These are phyloP conservation scores for Solenodon paradoxus DNA, from an alignment of 2,113 vertebrate species.

Conservation along the genomic window DNA sequence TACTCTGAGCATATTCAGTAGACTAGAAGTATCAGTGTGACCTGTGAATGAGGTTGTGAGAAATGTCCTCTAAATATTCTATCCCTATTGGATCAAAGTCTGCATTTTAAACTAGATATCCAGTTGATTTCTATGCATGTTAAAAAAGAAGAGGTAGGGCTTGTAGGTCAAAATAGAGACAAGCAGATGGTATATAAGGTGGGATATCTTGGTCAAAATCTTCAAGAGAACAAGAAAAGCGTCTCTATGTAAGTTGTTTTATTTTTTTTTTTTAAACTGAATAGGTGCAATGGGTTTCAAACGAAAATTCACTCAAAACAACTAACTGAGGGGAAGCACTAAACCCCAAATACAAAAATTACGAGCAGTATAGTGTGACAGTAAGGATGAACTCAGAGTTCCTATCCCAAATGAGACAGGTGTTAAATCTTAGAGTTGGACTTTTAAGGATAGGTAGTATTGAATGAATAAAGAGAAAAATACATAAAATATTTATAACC, in stretches of 20 bases:
- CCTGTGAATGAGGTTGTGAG: background rate
- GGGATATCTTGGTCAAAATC: background rate
- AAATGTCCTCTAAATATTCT: background rate
- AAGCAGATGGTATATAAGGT: background rate
- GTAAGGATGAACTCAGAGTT: background rate
- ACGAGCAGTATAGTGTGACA: background rate
- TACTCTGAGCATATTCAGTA: background rate
- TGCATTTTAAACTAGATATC: background rate
- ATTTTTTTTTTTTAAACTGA: background rate
- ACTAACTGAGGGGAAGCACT: background rate
- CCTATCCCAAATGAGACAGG: background rate
- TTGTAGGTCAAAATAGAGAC: background rate
- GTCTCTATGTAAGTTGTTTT: background rate
- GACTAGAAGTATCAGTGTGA: background rate
- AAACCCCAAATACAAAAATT: background rate
- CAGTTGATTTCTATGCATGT: background rate
- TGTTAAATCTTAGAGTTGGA: background rate
- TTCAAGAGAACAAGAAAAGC: background rate
- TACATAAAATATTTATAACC: background rate
- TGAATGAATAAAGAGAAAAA: background rate
- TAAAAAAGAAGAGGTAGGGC: background rate
- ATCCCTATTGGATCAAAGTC: background rate
- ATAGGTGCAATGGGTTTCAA: background rate
- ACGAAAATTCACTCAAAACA: background rate
- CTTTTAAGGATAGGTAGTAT: background rate